Conservation (phyloP, 2,888 invertebrate species). For the Cacoxenus indagator region DNA sequence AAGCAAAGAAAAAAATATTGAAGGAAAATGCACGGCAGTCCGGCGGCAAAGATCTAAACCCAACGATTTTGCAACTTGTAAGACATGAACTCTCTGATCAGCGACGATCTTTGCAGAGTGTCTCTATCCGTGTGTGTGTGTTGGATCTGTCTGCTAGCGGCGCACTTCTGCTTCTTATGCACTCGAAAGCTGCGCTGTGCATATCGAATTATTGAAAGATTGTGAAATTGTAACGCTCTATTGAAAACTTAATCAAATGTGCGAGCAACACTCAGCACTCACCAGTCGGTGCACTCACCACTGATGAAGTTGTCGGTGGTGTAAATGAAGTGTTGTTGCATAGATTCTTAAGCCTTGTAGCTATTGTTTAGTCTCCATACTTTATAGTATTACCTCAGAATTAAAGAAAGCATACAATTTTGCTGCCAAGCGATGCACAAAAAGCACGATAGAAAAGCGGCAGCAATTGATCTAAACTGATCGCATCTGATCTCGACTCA, state of each 20-base stretch:
- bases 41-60: slow-evolving; percentile 19
- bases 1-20: not conserved
- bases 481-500: slow-evolving; percentile 28
- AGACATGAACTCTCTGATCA: slow-evolving; percentile 7
- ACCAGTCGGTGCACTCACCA: slow-evolving; percentile 22
- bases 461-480: slow-evolving; percentile 58
- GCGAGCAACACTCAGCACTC: slow-evolving; percentile 33
- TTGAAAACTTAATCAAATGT: slow-evolving; percentile 55
- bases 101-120: not conserved
- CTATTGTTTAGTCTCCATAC: not conserved
- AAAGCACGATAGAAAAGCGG: slow-evolving; percentile 47
- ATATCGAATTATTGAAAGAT: slow-evolving; percentile 61
- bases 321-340: slow-evolving; percentile 58
- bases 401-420: slow-evolving; percentile 64
- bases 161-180: slow-evolving; percentile 35
- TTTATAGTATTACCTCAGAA: too few relatives aligned
- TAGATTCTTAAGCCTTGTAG: too few relatives aligned
- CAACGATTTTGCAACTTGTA: slow-evolving; percentile 17
- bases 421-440: slow-evolving; percentile 43
- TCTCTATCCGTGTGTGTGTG: slow-evolving; percentile 14
- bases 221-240: slow-evolving; percentile 64
- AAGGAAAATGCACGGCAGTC: not conserved
- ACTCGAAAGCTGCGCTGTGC: slow-evolving; percentile 45
- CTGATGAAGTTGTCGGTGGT: slow-evolving; percentile 33
- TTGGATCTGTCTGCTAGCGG: slow-evolving; percentile 41